Percentiles rank a stretch among this genome's conserved stretches.
Conservation (phyloP, 2,113 vertebrate genomes). For the Sula dactylatra region DNA sequence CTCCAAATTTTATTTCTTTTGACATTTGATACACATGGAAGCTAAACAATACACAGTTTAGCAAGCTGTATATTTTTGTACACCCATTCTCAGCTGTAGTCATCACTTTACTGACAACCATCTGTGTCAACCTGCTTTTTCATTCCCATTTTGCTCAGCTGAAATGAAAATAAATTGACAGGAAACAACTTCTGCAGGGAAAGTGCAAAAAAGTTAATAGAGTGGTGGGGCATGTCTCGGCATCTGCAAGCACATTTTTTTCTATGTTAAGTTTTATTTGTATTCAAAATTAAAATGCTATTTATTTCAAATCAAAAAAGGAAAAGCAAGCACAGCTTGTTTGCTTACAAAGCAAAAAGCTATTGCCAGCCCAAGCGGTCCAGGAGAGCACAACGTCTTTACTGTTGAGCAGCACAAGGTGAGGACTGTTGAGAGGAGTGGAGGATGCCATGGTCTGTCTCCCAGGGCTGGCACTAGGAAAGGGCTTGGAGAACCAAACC, state of each 20-base stretch:
- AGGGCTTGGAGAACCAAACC: background rate
- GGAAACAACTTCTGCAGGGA: slow-evolving; percentile 34
- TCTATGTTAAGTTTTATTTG: background rate
- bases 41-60: slow-evolving; percentile 37
- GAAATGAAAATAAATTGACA: slow-evolving; percentile 52
- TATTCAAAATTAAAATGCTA: background rate
- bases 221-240: background rate
- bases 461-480: background rate
- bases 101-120: slow-evolving; percentile 59
- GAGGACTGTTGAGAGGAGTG: background rate
- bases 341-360: slow-evolving; percentile 3
- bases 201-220: background rate
- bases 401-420: background rate
- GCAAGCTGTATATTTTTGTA: slow-evolving; percentile 53
- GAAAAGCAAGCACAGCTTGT: background rate
- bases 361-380: background rate
- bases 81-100: slow-evolving; percentile 33
- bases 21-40: slow-evolving; percentile 38
- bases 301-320: slow-evolving; percentile 14
- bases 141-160: slow-evolving; percentile 30
- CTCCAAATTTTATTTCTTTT: slow-evolving; percentile 35
- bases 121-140: slow-evolving; percentile 58
- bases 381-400: background rate
- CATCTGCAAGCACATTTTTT: background rate
- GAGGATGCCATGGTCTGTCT: background rate